These are phyloP conservation scores for Hypomecis punctinalis DNA, from an alignment of 2,888 invertebrate genomes.

Conservation along the genomic window DNA sequence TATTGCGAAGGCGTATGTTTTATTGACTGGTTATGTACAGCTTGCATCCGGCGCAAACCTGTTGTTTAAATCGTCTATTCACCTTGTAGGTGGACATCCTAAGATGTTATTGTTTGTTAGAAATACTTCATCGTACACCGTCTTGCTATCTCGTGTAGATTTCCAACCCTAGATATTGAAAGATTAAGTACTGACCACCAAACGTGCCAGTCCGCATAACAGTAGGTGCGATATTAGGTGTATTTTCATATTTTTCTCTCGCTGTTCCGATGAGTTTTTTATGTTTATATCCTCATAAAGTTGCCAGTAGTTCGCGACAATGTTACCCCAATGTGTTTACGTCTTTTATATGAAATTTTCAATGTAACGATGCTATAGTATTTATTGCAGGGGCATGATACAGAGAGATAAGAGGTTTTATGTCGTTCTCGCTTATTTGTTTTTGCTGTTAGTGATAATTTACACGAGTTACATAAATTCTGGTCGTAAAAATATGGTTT, in stretches of 20 bases:
- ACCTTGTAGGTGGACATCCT: too few species aligned
- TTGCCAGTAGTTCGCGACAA: conserved; percentile 74
- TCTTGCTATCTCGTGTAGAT: too few species aligned
- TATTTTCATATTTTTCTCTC: conserved; percentile 77
- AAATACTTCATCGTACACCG: too few species aligned
- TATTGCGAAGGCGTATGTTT: too few species aligned
- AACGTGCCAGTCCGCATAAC: background rate
- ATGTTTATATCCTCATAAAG: conserved; percentile 81
- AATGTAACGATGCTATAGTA: conserved; percentile 62
- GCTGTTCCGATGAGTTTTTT: conserved; percentile 77
- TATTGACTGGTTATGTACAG: too few species aligned
- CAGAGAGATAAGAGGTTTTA: conserved; percentile 52
- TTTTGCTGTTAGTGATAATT: conserved; percentile 41
- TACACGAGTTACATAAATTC: conserved; percentile 37
- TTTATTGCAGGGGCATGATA: conserved; percentile 62
- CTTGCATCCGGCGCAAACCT: too few species aligned
- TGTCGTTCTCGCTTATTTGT: conserved; percentile 43
- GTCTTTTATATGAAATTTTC: conserved; percentile 71
- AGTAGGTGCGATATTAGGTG: conserved; percentile 66
- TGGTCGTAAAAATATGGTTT: conserved; percentile 31
- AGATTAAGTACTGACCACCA: conserved; percentile 1
- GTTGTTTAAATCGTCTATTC: too few species aligned
- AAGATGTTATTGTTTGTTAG: too few species aligned
- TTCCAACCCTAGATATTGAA: background rate
- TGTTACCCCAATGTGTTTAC: conserved; percentile 73